Base-by-base conservation (phyloP, 2,113 vertebrate species). In the Cyphomyrus discorhynchus region DNA sequence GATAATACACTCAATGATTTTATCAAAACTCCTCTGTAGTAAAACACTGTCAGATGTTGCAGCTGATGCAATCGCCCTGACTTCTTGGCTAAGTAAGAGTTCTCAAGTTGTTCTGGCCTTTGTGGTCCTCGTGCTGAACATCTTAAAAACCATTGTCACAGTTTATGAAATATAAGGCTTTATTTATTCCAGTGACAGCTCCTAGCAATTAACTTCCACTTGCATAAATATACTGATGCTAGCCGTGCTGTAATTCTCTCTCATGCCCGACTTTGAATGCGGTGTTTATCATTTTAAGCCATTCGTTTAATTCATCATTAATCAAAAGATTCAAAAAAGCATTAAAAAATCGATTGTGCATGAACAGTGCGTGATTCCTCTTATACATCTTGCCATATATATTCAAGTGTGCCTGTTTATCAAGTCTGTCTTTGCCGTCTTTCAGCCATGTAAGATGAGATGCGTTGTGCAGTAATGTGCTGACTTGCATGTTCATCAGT, bases 1-100 rank as follows among this genome's bases (percentile, higher is more conserved):
- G 93, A 91, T 94, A 89, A 94, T 92, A 93, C 91, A 91, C 87
- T 74, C 8, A 21, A 62, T 89, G 66, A 5, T 91, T 90, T 89
- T 66, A 50, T 90, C 50, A 91, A 92, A 85, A 53, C 80, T 45
- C 86, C 88, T 42, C 31, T 84, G 86, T 90, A 47, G 19, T 58
- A 90, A 88, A 91, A 83, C 31, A 45, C 70, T 91, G 88, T n/a
- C 84, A 89, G 90, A 42, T 77, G 90, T 91, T 88, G 49, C 50
- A 31, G 89, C 77, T 24, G 19, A 53, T 46, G 49, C 87, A 89
- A 46, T 93, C 90, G 89, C 13, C 2, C 27, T 85, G 90, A 88
- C 77, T 90, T 88, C 87, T 93, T 89, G 82, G 58, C 90, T 91
- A 89, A 92, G 88, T 5, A 91, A 89, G 27, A 39, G 21, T 85